Evolutionary conservation across 2,888 invertebrate species (phyloP), one percentile per base, ranked within the genome.

Genomic region (Heteromurus nitidus): DNA sequence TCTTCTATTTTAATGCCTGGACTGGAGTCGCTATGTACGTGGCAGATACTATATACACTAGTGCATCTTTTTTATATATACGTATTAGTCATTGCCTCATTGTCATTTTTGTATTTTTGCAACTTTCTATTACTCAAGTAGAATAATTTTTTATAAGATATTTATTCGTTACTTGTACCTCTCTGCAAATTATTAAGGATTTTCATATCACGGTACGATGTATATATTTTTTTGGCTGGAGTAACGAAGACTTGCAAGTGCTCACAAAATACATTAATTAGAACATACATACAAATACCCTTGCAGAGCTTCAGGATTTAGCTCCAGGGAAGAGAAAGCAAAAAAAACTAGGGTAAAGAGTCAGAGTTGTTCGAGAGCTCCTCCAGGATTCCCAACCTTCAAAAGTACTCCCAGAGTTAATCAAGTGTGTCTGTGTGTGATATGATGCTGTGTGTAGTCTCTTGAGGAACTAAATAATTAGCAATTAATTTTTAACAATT

Each of bases 201-300:
- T n/a, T n/a, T n/a, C n/a, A n/a, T n/a, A n/a, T n/a, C n/a, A n/a
- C n/a, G n/a, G 3, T 7, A 36, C 5, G 26, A 24, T 22, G 13
- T 36, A 20, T 70, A 58, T 58, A 55, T 58, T 73, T 47, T 47
- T 44, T 55, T 65, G 55, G 65, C 24, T 42, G 30, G 50, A 11
- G 28, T 30, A 76, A 22, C 18, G 76, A 76, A 76, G 60, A 76
- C 76, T 60, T 76, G 68, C 76, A 76, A 76, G 76, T 76, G 76
- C 30, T 58, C 9, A 31, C 68, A 18, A 28, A 22, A 42, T 64
- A n/a, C n/a, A n/a, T n/a, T n/a, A n/a, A n/a, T n/a, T n/a, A n/a
- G n/a, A 26, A 58, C 58, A n/a, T 42, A 18, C 53, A 60, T 50
- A 62, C 11, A 18, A 31, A n/a, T 55, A 55, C 20, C 55, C 62